These are phyloP conservation scores for Microcebus lehilahytsara DNA, from an alignment of 2,113 vertebrate genomes.

Conservation along the genomic window DNA sequence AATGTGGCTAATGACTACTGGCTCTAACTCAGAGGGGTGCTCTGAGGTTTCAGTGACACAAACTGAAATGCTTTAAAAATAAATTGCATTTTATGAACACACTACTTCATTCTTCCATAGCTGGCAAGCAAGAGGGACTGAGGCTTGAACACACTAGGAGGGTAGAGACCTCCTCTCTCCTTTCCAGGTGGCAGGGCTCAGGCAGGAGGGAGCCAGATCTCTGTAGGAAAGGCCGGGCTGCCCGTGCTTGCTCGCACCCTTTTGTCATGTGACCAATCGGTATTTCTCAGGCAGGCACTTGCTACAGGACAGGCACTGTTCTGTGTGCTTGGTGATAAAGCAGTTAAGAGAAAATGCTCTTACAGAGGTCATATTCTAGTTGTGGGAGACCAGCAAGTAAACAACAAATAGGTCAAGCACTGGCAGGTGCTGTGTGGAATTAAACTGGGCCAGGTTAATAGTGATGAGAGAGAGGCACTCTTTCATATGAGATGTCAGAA, in stretches of 20 bases:
- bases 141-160: not conserved
- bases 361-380: not conserved
- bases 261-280: not conserved
- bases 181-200: not conserved
- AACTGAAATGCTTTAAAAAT: constrained; percentile 10
- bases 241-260: not conserved
- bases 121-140: not conserved
- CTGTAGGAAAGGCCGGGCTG: not conserved
- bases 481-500: not conserved
- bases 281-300: constrained; percentile 10
- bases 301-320: not conserved
- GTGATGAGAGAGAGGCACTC: not conserved
- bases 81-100: constrained; percentile 16
- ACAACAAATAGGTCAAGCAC: not conserved
- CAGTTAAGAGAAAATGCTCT: not conserved
- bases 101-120: not conserved
- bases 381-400: not conserved
- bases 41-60: not conserved
- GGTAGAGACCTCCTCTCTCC: not conserved
- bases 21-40: not conserved
- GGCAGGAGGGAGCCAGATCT: not conserved
- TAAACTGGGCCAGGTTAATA: not conserved
- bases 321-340: not conserved
- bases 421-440: not conserved
- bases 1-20: not conserved